phyloP scores from a whole-genome alignment of 2,888 invertebrate genomes.

The Adelognathus sp. region DNA sequence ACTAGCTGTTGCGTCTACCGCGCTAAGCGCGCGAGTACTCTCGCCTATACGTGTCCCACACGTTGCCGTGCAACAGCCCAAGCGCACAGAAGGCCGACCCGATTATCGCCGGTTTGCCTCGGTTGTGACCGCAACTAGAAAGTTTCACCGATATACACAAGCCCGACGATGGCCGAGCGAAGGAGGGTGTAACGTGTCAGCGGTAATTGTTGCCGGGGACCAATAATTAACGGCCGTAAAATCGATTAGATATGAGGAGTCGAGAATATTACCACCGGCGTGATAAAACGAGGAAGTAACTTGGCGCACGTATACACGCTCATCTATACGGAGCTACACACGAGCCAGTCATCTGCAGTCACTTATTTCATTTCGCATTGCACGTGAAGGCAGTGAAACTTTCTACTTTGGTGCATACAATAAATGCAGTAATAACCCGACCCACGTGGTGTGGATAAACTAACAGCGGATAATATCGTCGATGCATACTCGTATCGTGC shows the following conservation, averaged over 20 bases:
- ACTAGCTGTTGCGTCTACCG: conserved; percentile 56
- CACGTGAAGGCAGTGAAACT: conserved; percentile 42
- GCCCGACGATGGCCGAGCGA: conserved; percentile 14
- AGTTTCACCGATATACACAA: conserved; percentile 38
- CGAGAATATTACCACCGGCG: conserved; percentile 47
- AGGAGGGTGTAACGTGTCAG: conserved; percentile 46
- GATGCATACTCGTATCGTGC: neutral
- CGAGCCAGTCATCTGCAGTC: neutral
- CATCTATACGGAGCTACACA: neutral
- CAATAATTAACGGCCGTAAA: conserved; percentile 70
- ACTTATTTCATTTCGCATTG: conserved; percentile 48
- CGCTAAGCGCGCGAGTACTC: neutral
- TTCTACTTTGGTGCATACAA: conserved; percentile 44
- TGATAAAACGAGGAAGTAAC: conserved; percentile 54
- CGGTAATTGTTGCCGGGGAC: conserved; percentile 71
- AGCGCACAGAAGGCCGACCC: neutral
- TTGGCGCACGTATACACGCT: neutral
- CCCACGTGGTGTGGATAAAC: conserved; percentile 46
- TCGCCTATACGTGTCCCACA: neutral
- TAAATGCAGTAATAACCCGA: conserved; percentile 26
- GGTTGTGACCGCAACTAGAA: conserved; percentile 48
- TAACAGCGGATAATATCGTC: conserved; percentile 41
- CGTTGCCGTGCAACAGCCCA: neutral
- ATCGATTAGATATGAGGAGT: conserved; percentile 69
- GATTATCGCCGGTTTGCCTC: conserved; percentile 9